Conservation (phyloP, 2,888 invertebrate genomes). For the Tanaodytes sp. region DNA sequence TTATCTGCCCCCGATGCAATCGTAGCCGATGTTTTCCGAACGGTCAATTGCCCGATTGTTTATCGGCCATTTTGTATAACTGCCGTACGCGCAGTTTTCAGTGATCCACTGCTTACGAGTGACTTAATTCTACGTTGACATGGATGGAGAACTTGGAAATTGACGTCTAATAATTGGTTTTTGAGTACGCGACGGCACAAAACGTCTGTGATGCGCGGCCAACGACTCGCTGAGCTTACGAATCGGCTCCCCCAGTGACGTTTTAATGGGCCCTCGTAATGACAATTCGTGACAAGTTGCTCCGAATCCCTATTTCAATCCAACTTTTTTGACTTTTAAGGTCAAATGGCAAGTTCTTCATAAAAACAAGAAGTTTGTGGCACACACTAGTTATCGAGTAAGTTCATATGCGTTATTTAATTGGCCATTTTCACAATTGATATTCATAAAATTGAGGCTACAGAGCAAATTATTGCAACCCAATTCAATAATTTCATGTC, state of each 20-base stretch:
- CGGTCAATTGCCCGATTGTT: conserved; percentile 60
- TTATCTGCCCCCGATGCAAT: neutral
- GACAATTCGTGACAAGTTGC: conserved; percentile 63
- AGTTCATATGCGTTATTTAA: conserved; percentile 18
- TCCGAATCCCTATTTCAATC: conserved; percentile 58
- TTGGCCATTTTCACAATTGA: neutral
- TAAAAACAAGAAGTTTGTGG: conserved; percentile 73
- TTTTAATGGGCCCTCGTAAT: conserved; percentile 53
- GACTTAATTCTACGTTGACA: conserved; percentile 27
- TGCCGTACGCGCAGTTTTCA: conserved; percentile 63
- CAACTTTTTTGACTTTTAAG: conserved; percentile 68
- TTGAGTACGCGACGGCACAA: neutral
- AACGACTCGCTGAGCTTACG: neutral
- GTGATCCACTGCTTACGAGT: conserved; percentile 50
- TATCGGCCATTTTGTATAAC: conserved; percentile 67
- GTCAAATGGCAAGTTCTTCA: conserved; percentile 64
- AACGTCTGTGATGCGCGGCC: neutral
- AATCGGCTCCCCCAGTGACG: conserved; percentile 18
- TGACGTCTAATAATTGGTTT: conserved; percentile 2
- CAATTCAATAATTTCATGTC: conserved; percentile 30
- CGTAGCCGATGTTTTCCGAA: conserved; percentile 47
- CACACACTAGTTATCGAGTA: conserved; percentile 35
- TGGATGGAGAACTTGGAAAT: conserved; percentile 13
- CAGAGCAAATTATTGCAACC: neutral
- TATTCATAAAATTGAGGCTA: too few relatives aligned